A percentile compares a stretch with the other conserved stretches of the same genome.
These are phyloP conservation scores for Chlorodrepanis virens DNA, from an alignment of 2,113 vertebrate species.

Conservation along the genomic window DNA sequence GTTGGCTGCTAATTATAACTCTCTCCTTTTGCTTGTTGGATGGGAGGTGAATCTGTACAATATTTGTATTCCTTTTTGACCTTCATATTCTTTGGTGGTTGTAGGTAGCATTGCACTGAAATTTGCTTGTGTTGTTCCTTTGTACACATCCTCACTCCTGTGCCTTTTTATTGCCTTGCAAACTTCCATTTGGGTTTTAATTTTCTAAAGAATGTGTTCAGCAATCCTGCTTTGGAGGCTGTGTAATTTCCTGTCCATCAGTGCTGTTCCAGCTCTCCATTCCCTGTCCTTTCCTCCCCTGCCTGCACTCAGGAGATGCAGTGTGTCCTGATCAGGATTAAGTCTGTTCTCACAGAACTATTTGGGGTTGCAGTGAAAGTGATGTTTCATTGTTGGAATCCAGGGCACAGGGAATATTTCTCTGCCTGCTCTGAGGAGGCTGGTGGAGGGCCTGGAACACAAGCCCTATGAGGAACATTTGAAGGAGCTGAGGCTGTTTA, in stretches of 20 bases:
- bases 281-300: background rate
- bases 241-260: background rate
- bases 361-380: background rate
- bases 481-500: too few relatives aligned
- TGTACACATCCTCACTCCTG: background rate
- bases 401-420: background rate
- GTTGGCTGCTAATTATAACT: background rate
- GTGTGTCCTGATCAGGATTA: background rate
- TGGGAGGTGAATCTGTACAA: background rate
- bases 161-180: background rate
- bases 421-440: background rate
- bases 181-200: background rate
- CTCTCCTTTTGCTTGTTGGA: background rate
- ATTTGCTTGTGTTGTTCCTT: background rate
- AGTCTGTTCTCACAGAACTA: background rate
- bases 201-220: background rate
- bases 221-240: background rate
- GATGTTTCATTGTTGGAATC: background rate
- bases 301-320: background rate
- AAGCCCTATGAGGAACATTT: too few relatives aligned
- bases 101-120: background rate
- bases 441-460: too few relatives aligned
- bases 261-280: background rate
- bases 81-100: background rate
- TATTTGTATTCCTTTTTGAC: background rate